phyloP scores from a whole-genome alignment of 2,797 vertebrate species.

The Anguilla megastoma region DNA sequence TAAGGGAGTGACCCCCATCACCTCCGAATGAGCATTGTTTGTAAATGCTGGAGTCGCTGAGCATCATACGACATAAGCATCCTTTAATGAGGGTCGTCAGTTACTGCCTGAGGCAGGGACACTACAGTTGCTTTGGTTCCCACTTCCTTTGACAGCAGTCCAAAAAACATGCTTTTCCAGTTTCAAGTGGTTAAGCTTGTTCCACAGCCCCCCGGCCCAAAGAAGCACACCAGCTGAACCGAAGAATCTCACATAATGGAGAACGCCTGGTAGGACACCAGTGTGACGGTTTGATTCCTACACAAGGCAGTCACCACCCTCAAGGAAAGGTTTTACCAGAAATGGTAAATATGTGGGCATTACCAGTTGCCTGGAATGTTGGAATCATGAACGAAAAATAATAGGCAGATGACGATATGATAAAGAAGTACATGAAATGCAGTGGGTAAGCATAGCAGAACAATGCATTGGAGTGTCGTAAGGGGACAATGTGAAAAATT shows the following conservation, averaged over 20 bases:
- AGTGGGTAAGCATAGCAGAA: background rate
- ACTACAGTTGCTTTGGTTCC: too few species aligned
- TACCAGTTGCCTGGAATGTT: background rate
- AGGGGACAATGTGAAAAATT: background rate
- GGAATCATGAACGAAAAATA: background rate
- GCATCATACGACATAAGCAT: background rate
- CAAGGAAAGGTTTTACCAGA: background rate
- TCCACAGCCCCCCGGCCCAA: background rate
- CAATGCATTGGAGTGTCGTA: background rate
- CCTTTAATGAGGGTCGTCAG: background rate
- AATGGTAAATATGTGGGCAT: background rate
- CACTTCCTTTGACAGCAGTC: background rate
- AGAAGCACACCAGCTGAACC: background rate
- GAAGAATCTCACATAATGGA: background rate
- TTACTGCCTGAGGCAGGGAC: background rate
- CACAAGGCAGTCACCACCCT: background rate
- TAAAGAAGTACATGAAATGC: background rate
- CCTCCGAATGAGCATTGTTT: background rate
- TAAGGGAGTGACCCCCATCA: background rate
- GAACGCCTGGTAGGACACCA: background rate
- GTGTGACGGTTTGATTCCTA: background rate
- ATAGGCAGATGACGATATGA: background rate
- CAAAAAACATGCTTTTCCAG: slow-evolving; percentile 2
- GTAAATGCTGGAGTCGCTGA: background rate
- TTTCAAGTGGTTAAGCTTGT: background rate